Evolutionary conservation across 2,888 invertebrate species (phyloP), one percentile per base, ranked within the genome.

Genomic region (Spialia ferax): DNA sequence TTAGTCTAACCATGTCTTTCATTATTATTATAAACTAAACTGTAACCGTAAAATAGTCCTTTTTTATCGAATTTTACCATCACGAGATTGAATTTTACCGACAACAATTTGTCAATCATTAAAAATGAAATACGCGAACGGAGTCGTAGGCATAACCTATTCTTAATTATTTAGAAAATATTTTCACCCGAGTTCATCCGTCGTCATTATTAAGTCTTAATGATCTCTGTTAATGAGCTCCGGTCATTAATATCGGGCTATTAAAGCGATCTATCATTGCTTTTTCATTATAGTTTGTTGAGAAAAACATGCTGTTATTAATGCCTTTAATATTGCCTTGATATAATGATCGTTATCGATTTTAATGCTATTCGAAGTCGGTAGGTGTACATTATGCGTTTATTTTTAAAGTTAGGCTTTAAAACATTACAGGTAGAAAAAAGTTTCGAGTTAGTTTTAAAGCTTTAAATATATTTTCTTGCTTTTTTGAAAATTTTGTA

Each of bases 171-270:
- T 66, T 50, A 59, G 50, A 38, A 38, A 59, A 48, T 52, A 65
- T 54, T 66, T 60, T 63, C 29, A 60, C 38, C 29, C 54, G 60
- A 26, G 60, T 60, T 60, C 66, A 50, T 59, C 60, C 42, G 29
- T 45, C 55, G 63, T 29, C 66, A 54, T 66, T 60, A 66, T 60
- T 66, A 66, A 66, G 52, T 66, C 60, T 60, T 38, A 60, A 66
- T 60, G 66, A 66, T 60, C 52, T 42, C 52, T 20, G 59, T 59
- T 66, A 66, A 66, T 66, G 66, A 66, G 66, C 59, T 42, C 38
- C 38, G 60, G 52, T 60, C 54, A 38, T 66, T 66, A 66, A 66
- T 60, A 54, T 20, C 60, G 54, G 42, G 42, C 60, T 54, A 42
- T 66, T 66, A 54, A 66, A 59, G 48, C 66, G 59, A 60, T 54